Evolutionary conservation across 2,888 invertebrate species (phyloP), one percentile per base, ranked within the genome.

Genomic region (Drosophila seclusa): DNA sequence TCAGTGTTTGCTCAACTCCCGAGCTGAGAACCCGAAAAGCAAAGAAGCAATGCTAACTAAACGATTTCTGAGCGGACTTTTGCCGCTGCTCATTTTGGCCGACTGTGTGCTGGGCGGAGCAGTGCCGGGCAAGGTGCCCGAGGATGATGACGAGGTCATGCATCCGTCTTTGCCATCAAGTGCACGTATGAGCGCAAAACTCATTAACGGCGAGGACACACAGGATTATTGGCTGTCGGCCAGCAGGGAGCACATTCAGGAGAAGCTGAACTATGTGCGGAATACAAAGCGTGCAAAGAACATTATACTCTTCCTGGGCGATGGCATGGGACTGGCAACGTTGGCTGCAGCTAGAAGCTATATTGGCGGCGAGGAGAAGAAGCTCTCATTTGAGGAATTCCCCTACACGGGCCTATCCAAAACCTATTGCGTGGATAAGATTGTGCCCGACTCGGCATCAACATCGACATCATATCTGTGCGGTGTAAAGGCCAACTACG

Each of bases 261-360:
- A 91, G 50, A 92, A 94, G 52, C 68, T 90, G 13, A 74, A 68
- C 32, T 78, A 73, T 16, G 63, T 80, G 64, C 61, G 78, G 1
- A 92, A 92, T 34, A 93, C 88, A 0, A 94, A 94, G 58, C 93
- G 93, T 58, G 96, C 96, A 0, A 96, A 95, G 91, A 98, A 97
- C 92, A 94, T 97, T 0, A 97, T 98, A 69, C 91, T 97, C 54
- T 97, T 97, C 90, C 93, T 98, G 7, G 98, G 98, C 0, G 98
- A 98, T 90, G 98, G 98, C 4, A 97, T 98, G 97, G 97, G 97
- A 16, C 94, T 97, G 67, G 94, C 97, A 0, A 98, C 98, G 0
- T 91, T 97, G 54, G 95, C 96, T 0, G 97, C 97, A 0, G 95
- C 97, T 0, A 94, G 98, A 74, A 95, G 95, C 0, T 96, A 96